Evolutionary conservation across 2,888 invertebrate genomes (phyloP).

Genomic region (Lochmaea crataegi): DNA sequence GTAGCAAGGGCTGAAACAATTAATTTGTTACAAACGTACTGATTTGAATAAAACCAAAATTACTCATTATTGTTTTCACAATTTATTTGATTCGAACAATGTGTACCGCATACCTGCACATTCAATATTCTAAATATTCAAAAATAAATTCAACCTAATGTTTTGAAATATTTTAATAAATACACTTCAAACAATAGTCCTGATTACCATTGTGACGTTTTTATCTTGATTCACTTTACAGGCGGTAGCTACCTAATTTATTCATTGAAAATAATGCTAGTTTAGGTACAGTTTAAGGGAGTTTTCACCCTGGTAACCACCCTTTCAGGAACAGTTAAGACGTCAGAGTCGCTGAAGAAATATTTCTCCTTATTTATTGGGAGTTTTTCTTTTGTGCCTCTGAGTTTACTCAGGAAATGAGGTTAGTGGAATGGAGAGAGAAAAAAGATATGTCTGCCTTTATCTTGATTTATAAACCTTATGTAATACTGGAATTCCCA

Average conservation of each 20-base stretch:
- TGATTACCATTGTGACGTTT: too few species aligned
- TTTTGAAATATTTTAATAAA: too few species aligned
- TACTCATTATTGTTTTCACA: too few species aligned
- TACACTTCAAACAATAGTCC: too few species aligned
- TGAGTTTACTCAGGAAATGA: slow-evolving; percentile 25
- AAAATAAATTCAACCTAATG: too few species aligned
- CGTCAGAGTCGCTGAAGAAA: slow-evolving; percentile 18
- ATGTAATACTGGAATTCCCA: neutral
- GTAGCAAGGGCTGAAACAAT: too few species aligned
- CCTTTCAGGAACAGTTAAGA: slow-evolving; percentile 2
- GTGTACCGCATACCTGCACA: too few species aligned
- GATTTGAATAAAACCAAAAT: too few species aligned
- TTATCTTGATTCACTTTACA: too few species aligned
- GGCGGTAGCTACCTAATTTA: neutral
- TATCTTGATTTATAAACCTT: slow-evolving; percentile 28
- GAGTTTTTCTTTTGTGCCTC: slow-evolving; percentile 24
- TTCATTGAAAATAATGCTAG: neutral
- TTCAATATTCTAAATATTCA: too few species aligned
- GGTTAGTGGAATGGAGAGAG: slow-evolving; percentile 25
- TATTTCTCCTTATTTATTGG: slow-evolving; percentile 24
- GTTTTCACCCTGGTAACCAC: neutral
- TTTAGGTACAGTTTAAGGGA: neutral
- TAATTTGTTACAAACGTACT: too few species aligned
- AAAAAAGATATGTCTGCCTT: slow-evolving; percentile 12
- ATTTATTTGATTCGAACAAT: too few species aligned